Evolutionary conservation across 1,140 invertebrate species (phyloP).

Genomic region (Lepidostoma basale): DNA sequence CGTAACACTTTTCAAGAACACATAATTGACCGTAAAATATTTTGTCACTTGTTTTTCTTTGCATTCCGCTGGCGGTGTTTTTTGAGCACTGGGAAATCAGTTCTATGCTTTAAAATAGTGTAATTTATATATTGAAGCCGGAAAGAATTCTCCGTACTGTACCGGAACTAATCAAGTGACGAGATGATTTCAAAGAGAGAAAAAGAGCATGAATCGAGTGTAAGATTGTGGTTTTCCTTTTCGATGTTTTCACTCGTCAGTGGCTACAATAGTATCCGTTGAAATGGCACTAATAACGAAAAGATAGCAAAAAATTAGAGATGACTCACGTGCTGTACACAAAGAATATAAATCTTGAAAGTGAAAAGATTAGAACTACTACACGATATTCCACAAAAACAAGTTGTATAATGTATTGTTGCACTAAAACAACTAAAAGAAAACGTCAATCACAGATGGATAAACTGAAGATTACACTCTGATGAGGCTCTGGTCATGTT

Average conservation of each 20-base stretch:
- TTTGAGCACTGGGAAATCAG: background rate
- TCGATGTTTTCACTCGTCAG: background rate
- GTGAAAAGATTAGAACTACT: background rate
- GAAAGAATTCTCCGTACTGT: background rate
- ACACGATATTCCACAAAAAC: too few species aligned
- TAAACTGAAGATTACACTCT: too few species aligned
- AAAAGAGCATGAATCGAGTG: background rate
- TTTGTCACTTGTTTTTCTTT: background rate
- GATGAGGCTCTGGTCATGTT: background rate
- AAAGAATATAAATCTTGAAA: slow-evolving; percentile 8
- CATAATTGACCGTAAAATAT: background rate
- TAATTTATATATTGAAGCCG: background rate
- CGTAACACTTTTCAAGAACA: slow-evolving; percentile 4
- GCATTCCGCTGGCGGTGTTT: background rate
- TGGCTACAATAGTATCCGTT: background rate
- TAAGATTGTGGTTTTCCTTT: background rate
- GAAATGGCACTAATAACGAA: background rate
- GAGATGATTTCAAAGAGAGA: background rate
- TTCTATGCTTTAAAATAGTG: background rate
- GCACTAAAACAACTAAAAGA: too few species aligned
- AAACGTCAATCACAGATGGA: too few species aligned
- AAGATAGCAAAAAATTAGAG: too few species aligned
- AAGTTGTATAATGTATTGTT: too few species aligned
- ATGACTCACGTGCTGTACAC: too few species aligned
- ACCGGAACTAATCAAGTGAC: slow-evolving; percentile 1